Percentiles rank a stretch among this genome's conserved stretches.
These are phyloP conservation scores for Megaptera novaeangliae DNA, from an alignment of 2,113 vertebrate genomes.

Conservation along the genomic window DNA sequence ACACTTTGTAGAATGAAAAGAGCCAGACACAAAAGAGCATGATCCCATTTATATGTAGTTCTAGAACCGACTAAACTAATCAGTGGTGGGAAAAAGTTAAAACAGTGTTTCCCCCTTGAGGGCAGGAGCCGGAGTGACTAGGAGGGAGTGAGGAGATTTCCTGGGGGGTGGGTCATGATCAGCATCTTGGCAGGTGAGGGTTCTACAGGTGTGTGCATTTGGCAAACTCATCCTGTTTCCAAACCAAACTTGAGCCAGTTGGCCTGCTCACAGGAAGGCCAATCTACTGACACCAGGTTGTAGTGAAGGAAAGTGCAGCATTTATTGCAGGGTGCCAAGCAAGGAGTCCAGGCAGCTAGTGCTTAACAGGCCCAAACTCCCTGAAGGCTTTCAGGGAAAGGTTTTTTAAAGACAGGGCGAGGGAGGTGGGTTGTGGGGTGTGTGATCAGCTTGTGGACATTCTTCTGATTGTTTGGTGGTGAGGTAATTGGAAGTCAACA, in stretches of 20 bases:
- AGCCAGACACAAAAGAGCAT: not conserved
- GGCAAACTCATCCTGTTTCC: not conserved
- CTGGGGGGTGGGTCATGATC: too few relatives aligned
- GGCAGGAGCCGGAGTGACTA: accelerated
- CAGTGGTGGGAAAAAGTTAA: not conserved
- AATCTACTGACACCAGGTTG: not conserved
- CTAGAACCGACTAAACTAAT: not conserved
- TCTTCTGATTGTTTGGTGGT: not conserved
- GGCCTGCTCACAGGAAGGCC: not conserved
- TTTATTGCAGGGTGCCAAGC: not conserved
- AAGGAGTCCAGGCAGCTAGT: not conserved
- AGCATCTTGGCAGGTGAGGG: not conserved
- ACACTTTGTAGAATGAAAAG: not conserved
- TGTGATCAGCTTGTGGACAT: not conserved
- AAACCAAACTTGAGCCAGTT: not conserved
- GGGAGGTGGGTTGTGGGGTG: not conserved
- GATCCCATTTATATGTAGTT: not conserved
- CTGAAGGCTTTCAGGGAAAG: not conserved
- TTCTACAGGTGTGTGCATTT: too few relatives aligned
- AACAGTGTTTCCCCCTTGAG: not conserved
- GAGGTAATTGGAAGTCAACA: not conserved
- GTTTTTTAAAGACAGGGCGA: not conserved
- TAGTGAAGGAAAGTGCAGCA: not conserved
- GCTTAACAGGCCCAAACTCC: not conserved
- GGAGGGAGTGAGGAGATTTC: not conserved